Evolutionary conservation across 2,113 vertebrate genomes (phyloP), one percentile per base, ranked within the genome.

Genomic region (Oncorhynchus mykiss): DNA sequence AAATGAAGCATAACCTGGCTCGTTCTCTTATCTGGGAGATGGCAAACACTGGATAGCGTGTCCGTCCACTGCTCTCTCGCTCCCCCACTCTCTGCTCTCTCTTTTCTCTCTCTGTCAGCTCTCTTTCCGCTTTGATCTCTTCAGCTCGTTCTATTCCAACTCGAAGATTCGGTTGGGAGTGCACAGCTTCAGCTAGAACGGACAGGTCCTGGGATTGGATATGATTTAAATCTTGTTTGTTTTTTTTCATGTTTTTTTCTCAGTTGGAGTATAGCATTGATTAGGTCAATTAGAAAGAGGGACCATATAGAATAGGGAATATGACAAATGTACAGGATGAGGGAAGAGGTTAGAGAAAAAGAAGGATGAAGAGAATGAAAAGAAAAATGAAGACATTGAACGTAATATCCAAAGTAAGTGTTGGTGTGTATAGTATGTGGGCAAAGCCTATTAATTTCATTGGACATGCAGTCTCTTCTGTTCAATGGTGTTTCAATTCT

Each of bases 401-500:
- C 24, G 45, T 49, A 75, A 39, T 31, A 34, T 5, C 73, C 27
- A n/a, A 5, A 24, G 57, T 5, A 57, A 59, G 70, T 34, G 14
- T 9, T 34, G 16, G 18, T 68, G 67, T 82, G 51, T 54, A 45
- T 2, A 77, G 64, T 64, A 54, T 54, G 51, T 54, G 51, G 51
- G 51, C 14, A 54, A 54, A 54, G 51, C 16, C 51, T 54, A 18
- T 54, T 54, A 66, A 78, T 80, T 87, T 83, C 80, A 78, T 83
- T 79, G 67, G 68, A 54, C 49, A 54, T 54, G 16, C 69, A 80
- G 74, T 27, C 27, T 27, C 27, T 27, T 27, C 82, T 73, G 76
- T 74, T 88, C 84, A 66, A 76, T 70, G 82, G 82, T 85, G 85
- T 79, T 84, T 84, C 80, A 85, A 81, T 85, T 85, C n/a, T 75